Evolutionary conservation across 2,113 vertebrate genomes (phyloP).

Genomic region (Globicephala melas): DNA sequence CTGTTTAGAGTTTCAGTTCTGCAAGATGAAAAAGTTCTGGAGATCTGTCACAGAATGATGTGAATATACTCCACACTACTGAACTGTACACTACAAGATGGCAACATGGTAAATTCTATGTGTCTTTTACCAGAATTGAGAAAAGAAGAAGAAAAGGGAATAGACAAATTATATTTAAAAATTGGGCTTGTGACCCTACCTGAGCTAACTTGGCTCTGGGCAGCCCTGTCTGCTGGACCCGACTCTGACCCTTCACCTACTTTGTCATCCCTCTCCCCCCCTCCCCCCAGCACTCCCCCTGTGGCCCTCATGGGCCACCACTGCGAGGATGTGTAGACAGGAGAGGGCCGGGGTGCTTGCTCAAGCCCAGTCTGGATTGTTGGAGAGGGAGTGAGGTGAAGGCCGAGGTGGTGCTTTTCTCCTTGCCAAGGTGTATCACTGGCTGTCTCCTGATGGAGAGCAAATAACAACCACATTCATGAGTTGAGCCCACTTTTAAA

Average conservation of each 20-base stretch:
- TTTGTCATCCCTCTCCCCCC: not conserved
- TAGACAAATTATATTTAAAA: not conserved
- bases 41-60: not conserved
- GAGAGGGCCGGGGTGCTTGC: not conserved
- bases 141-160: not conserved
- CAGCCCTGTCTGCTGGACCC: not conserved
- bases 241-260: not conserved
- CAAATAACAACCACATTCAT: not conserved
- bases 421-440: not conserved
- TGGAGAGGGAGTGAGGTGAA: not conserved
- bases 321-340: not conserved
- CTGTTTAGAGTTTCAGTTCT: not conserved
- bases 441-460: not conserved
- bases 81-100: not conserved
- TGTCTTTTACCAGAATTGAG: not conserved
- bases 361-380: not conserved
- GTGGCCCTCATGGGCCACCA: not conserved
- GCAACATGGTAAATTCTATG: not conserved
- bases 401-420: no score
- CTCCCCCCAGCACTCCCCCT: not conserved
- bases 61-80: not conserved
- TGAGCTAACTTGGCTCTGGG: not conserved
- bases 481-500: not conserved
- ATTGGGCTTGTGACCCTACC: not conserved
- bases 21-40: not conserved